These are phyloP conservation scores for Salvelinus namaycush DNA, from an alignment of 2,113 vertebrate species.

Conservation along the genomic window DNA sequence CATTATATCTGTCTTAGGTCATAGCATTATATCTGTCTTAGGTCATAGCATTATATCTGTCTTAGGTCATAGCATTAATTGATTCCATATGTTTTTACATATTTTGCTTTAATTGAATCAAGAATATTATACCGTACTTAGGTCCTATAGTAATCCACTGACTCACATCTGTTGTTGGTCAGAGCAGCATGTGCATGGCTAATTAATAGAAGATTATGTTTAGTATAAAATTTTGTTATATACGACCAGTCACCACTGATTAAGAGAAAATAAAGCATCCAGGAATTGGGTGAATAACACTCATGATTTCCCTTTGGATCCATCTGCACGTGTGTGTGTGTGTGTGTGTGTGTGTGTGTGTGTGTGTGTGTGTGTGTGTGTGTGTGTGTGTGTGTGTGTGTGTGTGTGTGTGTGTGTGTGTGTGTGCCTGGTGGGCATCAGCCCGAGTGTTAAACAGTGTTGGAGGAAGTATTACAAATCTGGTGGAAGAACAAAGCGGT, in stretches of 20 bases:
- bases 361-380: conserved; percentile 25
- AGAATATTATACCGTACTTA: conserved; percentile 46
- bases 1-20: too few species aligned
- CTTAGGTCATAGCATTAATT: too few species aligned
- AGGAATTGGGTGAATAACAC: conserved; percentile 25
- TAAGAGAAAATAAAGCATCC: conserved; percentile 37
- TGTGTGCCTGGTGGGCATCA: conserved; percentile 29
- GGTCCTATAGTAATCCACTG: conserved; percentile 33
- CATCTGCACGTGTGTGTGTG: neutral
- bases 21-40: too few species aligned
- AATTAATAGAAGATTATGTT: conserved; percentile 50
- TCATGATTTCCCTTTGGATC: neutral
- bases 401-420: conserved; percentile 16
- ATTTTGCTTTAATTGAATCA: conserved; percentile 54
- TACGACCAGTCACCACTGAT: conserved; percentile 41
- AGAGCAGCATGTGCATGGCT: conserved; percentile 26
- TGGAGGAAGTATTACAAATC: conserved; percentile 61
- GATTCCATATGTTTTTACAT: conserved; percentile 46
- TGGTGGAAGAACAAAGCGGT: conserved; percentile 52
- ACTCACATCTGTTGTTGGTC: conserved; percentile 51
- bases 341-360: neutral
- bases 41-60: too few species aligned
- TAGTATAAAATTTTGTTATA: conserved; percentile 46
- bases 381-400: conserved; percentile 15
- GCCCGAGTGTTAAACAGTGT: conserved; percentile 38